phyloP scores from a whole-genome alignment of 2,113 vertebrate genomes.

The Ptilonorhynchus violaceus region DNA sequence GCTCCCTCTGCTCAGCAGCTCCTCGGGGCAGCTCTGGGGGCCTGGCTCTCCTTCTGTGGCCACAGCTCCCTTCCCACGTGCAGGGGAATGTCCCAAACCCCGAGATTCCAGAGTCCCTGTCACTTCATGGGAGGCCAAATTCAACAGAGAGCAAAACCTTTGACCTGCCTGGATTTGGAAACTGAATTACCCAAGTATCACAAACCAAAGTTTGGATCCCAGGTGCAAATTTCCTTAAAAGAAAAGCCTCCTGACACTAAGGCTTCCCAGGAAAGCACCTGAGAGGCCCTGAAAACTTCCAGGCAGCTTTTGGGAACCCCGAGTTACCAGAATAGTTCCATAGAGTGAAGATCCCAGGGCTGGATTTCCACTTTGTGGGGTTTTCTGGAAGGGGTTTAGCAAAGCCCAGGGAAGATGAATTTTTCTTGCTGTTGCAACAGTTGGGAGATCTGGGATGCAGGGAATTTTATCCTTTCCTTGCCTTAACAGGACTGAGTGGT shows the following conservation, averaged over 20 bases:
- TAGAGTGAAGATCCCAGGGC: not conserved
- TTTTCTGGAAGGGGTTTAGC: not conserved
- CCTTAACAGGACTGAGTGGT: not conserved
- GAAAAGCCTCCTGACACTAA: not conserved
- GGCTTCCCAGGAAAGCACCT: not conserved
- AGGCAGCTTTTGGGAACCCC: not conserved
- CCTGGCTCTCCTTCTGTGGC: not conserved
- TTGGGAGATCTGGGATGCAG: not conserved
- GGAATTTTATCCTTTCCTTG: not conserved
- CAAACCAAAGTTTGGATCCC: not conserved
- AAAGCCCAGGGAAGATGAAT: not conserved
- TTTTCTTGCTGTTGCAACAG: not conserved
- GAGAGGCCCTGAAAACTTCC: not conserved
- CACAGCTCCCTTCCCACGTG: not conserved
- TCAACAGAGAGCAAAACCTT: not conserved
- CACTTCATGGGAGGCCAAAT: not conserved
- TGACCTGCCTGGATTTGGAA: not conserved
- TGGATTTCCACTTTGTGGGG: not conserved
- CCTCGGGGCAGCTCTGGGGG: not conserved
- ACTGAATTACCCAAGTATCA: too few species aligned
- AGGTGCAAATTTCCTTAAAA: not conserved
- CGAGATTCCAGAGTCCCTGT: not conserved
- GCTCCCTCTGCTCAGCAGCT: not conserved
- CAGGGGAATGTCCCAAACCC: not conserved
- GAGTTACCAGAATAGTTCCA: rapidly evolving